Percentiles rank a stretch among this genome's conserved stretches.
phyloP scores from a whole-genome alignment of 2,888 invertebrate species.

The Calliscelio sp. region DNA sequence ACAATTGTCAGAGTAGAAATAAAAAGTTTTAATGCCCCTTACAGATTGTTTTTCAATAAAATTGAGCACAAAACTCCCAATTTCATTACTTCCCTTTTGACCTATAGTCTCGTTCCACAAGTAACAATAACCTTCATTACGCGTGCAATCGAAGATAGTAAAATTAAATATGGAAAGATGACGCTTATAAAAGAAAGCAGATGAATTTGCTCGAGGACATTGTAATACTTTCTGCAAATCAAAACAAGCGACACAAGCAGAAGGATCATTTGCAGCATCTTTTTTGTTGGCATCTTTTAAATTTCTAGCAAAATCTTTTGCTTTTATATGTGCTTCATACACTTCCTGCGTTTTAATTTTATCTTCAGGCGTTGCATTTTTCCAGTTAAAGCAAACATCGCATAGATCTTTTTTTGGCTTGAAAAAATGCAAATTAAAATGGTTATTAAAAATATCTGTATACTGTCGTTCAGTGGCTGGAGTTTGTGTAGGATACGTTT shows the following conservation, averaged over 20 bases:
- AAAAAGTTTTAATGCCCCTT: constrained; percentile 71
- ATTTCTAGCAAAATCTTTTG: constrained; percentile 73
- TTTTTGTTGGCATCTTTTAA: constrained; percentile 77
- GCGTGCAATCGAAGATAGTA: constrained; percentile 66
- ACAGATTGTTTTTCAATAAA: constrained; percentile 50
- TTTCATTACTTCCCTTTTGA: constrained; percentile 76
- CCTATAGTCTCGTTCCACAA: constrained; percentile 77
- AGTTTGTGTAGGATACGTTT: constrained; percentile 30
- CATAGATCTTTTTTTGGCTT: constrained; percentile 78
- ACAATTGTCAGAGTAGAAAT: constrained; percentile 78
- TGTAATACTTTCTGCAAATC: constrained; percentile 52
- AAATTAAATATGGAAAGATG: constrained; percentile 70
- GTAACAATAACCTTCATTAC: constrained; percentile 74
- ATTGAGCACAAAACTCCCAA: constrained; percentile 71
- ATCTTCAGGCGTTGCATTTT: constrained; percentile 76
- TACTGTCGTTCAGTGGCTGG: constrained; percentile 41
- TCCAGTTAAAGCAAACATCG: constrained; percentile 77
- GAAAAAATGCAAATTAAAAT: constrained; percentile 29
- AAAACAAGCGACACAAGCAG: constrained; percentile 25
- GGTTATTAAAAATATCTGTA: constrained; percentile 29
- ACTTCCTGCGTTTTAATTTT: constrained; percentile 73
- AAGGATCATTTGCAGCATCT: constrained; percentile 44
- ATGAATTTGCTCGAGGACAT: constrained; percentile 42
- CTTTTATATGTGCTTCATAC: constrained; percentile 75
- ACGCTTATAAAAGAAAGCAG: constrained; percentile 70